phyloP scores from a whole-genome alignment of 2,797 vertebrate genomes.

The Acanthurus leucopareius region DNA sequence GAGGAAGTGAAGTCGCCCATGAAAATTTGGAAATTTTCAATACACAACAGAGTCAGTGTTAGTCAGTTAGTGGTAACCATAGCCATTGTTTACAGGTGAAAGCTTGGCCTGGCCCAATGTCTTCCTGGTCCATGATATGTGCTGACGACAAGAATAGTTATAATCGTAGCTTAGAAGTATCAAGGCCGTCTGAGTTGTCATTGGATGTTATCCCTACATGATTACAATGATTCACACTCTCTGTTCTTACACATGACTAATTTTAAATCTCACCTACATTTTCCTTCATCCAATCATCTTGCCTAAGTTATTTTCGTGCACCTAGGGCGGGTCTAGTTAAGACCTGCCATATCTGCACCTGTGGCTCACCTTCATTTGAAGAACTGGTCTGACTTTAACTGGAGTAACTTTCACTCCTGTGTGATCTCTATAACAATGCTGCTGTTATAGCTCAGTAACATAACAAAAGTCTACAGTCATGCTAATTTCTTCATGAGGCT shows the following conservation, averaged over 20 bases:
- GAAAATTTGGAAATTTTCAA: slow-evolving; percentile 14
- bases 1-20: background rate
- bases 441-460: background rate
- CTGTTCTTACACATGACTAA: slow-evolving; percentile 32
- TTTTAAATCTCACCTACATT: slow-evolving; percentile 14
- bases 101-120: slow-evolving; percentile 42
- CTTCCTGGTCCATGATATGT: slow-evolving; percentile 40
- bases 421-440: background rate
- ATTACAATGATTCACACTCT: slow-evolving; percentile 67
- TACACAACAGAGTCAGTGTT: background rate
- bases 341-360: background rate
- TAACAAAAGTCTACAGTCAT: background rate
- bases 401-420: background rate
- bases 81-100: slow-evolving; percentile 42
- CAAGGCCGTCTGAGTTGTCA: slow-evolving; percentile 70
- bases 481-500: no score
- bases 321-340: background rate
- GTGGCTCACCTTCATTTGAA: background rate
- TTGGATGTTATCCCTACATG: slow-evolving; percentile 63
- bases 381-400: background rate
- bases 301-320: background rate
- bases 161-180: slow-evolving; percentile 79
- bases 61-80: background rate
- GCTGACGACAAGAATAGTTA: slow-evolving; percentile 77
- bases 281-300: background rate